Percentiles rank a stretch among this genome's conserved stretches.
These are phyloP conservation scores for Oxyura jamaicensis DNA, from an alignment of 2,113 vertebrate species.

Conservation along the genomic window DNA sequence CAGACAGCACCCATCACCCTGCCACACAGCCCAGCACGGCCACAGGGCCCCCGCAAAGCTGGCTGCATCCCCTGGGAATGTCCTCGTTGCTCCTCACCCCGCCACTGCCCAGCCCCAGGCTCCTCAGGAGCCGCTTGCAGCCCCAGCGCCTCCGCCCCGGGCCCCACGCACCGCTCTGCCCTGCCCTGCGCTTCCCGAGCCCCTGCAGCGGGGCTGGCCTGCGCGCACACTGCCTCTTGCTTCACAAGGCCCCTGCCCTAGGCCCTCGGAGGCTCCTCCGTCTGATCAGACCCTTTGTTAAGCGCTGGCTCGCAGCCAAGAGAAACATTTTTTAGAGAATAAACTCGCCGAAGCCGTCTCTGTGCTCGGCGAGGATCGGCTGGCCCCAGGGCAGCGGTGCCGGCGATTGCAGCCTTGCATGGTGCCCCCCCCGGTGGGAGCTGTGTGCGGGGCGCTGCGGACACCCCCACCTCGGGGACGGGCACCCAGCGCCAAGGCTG, in stretches of 20 bases:
- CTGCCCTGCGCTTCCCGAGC: background rate
- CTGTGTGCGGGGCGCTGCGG: accelerated
- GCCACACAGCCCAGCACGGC: background rate
- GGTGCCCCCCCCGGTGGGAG: background rate
- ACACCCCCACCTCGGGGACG: background rate
- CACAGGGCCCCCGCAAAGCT: background rate
- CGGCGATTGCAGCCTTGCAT: background rate
- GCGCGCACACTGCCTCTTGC: accelerated
- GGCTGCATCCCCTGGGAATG: background rate
- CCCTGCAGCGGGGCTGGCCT: background rate
- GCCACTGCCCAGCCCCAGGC: background rate
- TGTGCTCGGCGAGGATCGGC: background rate
- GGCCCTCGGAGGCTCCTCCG: constrained; percentile 52
- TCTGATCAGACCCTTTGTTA: constrained; percentile 71
- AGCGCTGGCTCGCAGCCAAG: constrained; percentile 50
- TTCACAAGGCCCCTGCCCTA: constrained; percentile 31
- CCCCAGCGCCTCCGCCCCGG: background rate
- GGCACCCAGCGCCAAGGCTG: accelerated
- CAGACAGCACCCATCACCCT: accelerated
- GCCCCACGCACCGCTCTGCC: background rate
- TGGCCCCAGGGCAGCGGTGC: background rate
- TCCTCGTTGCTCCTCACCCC: background rate
- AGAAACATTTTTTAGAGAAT: constrained; percentile 65
- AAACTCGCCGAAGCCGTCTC: constrained; percentile 36
- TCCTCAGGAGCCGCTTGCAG: background rate